Evolutionary conservation across 2,888 invertebrate genomes (phyloP).

Genomic region (Crocallis elinguaria): DNA sequence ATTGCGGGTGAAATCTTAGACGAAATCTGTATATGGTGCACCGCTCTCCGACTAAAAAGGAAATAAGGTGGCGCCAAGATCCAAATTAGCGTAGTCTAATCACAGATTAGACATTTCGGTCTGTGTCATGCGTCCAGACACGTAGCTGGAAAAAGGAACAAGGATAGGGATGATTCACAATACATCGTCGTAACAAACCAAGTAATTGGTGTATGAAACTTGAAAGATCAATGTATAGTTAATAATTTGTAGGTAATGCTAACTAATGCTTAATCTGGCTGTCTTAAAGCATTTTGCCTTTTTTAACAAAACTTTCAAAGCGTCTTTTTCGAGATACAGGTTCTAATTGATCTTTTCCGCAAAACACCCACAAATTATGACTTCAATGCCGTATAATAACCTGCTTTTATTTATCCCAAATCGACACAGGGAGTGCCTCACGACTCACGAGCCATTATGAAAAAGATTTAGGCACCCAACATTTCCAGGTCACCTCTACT

Average conservation of each 20-base stretch:
- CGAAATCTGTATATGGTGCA: neutral
- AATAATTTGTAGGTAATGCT: too few species aligned
- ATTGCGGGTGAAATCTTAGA: too few species aligned
- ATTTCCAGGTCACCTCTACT: slow-evolving; percentile 10
- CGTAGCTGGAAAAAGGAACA: neutral
- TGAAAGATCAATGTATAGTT: too few species aligned
- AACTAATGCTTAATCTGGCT: too few species aligned
- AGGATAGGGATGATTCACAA: neutral
- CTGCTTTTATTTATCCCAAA: neutral
- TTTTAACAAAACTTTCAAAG: too few species aligned
- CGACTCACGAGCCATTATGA: neutral
- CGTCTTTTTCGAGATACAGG: too few species aligned
- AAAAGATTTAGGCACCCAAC: neutral
- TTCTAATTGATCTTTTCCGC: too few species aligned
- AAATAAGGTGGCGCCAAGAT: slow-evolving; percentile 7
- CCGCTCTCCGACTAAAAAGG: neutral
- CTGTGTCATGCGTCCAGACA: neutral
- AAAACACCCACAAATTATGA: too few species aligned
- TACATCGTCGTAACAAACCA: too few species aligned
- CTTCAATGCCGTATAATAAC: neutral
- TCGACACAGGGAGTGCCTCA: neutral
- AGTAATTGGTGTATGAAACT: too few species aligned
- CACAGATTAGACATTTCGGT: neutral
- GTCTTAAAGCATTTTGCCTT: too few species aligned
- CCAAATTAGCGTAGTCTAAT: slow-evolving; percentile 5